Conservation (phyloP, 2,113 vertebrate genomes). For the Limanda limanda region DNA sequence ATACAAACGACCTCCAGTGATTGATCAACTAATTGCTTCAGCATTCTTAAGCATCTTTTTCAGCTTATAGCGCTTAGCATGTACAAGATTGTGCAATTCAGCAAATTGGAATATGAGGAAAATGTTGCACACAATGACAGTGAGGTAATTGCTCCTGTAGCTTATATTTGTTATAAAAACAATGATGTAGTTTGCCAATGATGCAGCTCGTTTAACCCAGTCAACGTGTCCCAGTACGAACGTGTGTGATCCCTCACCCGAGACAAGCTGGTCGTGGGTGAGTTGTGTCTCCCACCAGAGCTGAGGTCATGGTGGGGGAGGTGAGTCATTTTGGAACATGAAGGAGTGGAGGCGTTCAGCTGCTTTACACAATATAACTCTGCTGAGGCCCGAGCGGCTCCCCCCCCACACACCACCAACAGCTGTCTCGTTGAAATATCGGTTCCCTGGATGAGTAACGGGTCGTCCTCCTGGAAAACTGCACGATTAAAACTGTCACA, state of each 20-base stretch:
- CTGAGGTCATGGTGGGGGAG: conserved; percentile 69
- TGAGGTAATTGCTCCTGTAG: too few relatives aligned
- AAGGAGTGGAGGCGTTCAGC: conserved; percentile 63
- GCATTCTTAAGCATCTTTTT: too few relatives aligned
- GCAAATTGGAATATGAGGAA: neutral
- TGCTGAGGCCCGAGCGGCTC: conserved; percentile 9
- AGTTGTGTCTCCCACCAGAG: conserved; percentile 46
- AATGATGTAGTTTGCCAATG: neutral
- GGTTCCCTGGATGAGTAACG: conserved; percentile 13
- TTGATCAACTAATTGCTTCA: too few relatives aligned
- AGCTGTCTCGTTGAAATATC: conserved; percentile 54
- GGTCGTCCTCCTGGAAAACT: conserved; percentile 28
- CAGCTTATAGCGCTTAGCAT: neutral
- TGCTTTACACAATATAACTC: conserved; percentile 66
- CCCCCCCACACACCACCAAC: conserved; percentile 15
- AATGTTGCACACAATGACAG: too few relatives aligned
- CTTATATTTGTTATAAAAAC: too few relatives aligned
- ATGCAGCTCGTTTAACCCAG: conserved; percentile 13
- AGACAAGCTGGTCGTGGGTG: conserved; percentile 30
- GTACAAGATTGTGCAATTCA: neutral
- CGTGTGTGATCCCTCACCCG: conserved; percentile 36
- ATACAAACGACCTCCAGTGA: neutral
- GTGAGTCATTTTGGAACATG: conserved; percentile 69
- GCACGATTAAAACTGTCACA: conserved; percentile 39
- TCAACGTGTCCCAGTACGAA: conserved; percentile 17